These are phyloP conservation scores for Drosophila macrothrix DNA, from an alignment of 2,888 invertebrate species.

Conservation along the genomic window DNA sequence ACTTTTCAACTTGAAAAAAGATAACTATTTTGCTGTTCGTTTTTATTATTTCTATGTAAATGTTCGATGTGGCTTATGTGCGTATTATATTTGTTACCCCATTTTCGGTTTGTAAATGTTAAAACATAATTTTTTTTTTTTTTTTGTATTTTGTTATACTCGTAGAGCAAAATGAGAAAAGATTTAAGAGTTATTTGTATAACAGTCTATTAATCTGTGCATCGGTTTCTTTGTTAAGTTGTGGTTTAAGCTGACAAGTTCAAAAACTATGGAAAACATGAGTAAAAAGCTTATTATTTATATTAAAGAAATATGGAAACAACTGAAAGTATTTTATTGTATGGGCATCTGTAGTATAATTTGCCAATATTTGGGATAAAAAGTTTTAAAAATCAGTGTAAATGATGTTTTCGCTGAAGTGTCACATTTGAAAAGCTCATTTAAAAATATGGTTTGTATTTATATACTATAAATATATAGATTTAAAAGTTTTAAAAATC, in stretches of 20 bases:
- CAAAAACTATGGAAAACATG: constrained; percentile 72
- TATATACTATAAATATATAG: no score
- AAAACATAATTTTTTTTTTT: constrained; percentile 34
- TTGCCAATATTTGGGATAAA: background rate
- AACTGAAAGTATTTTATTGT: background rate
- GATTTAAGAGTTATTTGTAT: constrained; percentile 41
- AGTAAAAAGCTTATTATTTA: constrained; percentile 77
- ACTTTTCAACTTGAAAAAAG: constrained; percentile 1
- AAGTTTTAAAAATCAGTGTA: background rate
- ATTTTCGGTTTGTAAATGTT: constrained; percentile 59
- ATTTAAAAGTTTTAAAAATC: background rate
- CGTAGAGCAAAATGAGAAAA: constrained; percentile 16
- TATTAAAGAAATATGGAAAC: constrained; percentile 57
- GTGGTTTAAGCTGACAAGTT: constrained; percentile 81
- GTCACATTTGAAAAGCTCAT: background rate
- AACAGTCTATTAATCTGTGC: constrained; percentile 72
- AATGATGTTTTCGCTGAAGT: background rate
- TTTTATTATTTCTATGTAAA: constrained; percentile 30
- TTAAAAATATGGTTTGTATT: background rate
- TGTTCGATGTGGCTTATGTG: constrained; percentile 67
- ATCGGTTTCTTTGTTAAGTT: constrained; percentile 81
- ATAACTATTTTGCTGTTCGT: background rate
- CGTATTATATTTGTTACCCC: constrained; percentile 46
- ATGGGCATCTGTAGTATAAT: background rate
- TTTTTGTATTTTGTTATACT: constrained; percentile 33